Evolutionary conservation across 1,140 invertebrate genomes (phyloP).

Genomic region (Lucilia cuprina): DNA sequence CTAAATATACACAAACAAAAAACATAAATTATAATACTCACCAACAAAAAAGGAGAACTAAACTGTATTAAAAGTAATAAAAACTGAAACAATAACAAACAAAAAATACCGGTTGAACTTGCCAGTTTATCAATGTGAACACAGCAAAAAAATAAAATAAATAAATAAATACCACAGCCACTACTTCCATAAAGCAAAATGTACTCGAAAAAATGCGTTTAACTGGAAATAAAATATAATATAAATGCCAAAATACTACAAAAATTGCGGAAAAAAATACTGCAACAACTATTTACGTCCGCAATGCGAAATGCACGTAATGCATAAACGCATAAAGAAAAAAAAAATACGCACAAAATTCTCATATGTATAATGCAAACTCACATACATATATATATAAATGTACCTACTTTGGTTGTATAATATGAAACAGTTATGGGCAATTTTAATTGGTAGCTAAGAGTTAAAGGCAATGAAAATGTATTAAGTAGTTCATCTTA

Average conservation of each 20-base stretch:
- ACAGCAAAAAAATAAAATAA: not conserved
- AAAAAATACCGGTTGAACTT: constrained; percentile 13
- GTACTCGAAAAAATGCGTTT: not conserved
- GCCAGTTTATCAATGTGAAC: not conserved
- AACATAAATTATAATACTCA: not conserved
- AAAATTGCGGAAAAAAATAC: not conserved
- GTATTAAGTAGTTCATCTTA: no score
- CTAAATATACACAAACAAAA: not conserved
- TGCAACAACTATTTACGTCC: not conserved
- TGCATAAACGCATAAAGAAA: no score
- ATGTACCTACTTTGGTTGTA: no score
- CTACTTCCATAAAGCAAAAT: not conserved
- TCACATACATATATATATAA: no score
- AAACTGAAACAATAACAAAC: not conserved
- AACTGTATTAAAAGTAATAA: not conserved
- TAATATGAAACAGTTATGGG: no score
- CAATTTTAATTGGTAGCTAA: no score
- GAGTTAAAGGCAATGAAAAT: no score
- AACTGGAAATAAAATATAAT: not conserved
- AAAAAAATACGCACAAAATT: not conserved
- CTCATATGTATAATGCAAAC: not conserved
- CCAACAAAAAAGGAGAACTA: not conserved
- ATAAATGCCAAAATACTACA: not conserved
- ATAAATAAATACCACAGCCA: not conserved
- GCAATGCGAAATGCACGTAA: not conserved